Evolutionary conservation across 2,888 invertebrate species (phyloP).

Genomic region (Poecilus cupreus): DNA sequence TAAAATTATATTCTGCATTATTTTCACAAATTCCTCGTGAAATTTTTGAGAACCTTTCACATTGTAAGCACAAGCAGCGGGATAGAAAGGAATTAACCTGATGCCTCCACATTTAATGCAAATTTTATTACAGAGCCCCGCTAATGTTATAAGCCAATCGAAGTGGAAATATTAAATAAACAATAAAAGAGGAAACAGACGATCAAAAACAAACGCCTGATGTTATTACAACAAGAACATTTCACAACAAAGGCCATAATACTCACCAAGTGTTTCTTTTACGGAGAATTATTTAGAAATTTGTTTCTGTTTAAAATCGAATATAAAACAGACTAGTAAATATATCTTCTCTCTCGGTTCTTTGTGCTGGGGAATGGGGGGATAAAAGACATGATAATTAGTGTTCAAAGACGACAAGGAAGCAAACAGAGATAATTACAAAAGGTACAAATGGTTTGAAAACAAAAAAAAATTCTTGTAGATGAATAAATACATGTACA

Average conservation of each 20-base stretch:
- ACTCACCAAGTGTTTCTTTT: not conserved
- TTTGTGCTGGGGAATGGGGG: not conserved
- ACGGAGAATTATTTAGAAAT: constrained; percentile 5
- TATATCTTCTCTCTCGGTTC: not conserved
- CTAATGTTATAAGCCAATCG: constrained; percentile 36
- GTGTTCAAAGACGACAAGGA: not conserved
- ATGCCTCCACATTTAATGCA: constrained; percentile 17
- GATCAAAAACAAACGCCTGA: constrained; percentile 42
- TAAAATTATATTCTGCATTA: constrained; percentile 34
- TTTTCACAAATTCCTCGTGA: constrained; percentile 34
- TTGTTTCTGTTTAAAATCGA: not conserved
- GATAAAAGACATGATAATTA: constrained; percentile 6
- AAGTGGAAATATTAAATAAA: constrained; percentile 48
- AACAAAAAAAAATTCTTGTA: not conserved
- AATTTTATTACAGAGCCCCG: constrained; percentile 4
- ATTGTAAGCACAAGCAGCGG: not conserved
- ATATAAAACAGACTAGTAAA: not conserved
- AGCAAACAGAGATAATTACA: not conserved
- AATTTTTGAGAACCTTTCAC: constrained; percentile 1
- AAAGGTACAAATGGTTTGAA: not conserved
- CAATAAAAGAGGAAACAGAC: constrained; percentile 32
- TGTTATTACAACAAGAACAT: constrained; percentile 15
- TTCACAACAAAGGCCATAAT: not conserved
- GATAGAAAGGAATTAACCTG: constrained; percentile 27
- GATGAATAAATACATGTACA: not conserved